Evolutionary conservation across 2,797 vertebrate species (phyloP).

Genomic region (Delichon dasypus): DNA sequence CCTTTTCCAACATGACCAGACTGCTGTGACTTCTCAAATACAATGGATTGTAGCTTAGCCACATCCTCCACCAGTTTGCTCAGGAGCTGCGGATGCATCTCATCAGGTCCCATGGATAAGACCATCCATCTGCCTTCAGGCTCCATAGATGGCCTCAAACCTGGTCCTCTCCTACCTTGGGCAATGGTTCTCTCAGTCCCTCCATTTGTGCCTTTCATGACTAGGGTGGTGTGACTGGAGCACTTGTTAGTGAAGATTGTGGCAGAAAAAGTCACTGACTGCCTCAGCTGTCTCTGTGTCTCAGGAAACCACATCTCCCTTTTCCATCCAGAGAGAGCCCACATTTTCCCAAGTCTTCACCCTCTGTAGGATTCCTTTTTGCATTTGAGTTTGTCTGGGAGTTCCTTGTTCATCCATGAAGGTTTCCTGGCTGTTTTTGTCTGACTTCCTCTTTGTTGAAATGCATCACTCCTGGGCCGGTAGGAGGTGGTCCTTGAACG

Average conservation of each 20-base stretch:
- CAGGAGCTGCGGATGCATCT: rapidly evolving
- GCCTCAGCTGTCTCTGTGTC: not conserved
- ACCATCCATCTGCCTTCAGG: too few relatives aligned
- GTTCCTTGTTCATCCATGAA: not conserved
- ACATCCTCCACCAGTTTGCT: rapidly evolving
- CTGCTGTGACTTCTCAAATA: not conserved
- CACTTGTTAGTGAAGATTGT: not conserved
- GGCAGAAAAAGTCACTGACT: not conserved
- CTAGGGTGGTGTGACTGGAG: not conserved
- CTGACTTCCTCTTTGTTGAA: not conserved
- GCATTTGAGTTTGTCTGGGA: not conserved
- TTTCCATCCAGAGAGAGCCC: not conserved
- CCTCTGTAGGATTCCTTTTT: not conserved
- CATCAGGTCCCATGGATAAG: not conserved
- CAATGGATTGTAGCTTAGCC: not conserved
- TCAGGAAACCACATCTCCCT: rapidly evolving
- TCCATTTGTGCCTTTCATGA: not conserved
- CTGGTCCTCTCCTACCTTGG: not conserved
- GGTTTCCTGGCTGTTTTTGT: not conserved
- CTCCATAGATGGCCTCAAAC: not conserved
- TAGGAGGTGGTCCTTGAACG: not conserved
- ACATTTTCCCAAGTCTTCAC: not conserved
- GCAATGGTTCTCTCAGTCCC: not conserved
- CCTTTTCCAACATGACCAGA: not conserved
- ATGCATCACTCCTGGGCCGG: not conserved